Evolutionary conservation across 1,140 invertebrate species (phyloP).

Genomic region (Heliconius melpomene): DNA sequence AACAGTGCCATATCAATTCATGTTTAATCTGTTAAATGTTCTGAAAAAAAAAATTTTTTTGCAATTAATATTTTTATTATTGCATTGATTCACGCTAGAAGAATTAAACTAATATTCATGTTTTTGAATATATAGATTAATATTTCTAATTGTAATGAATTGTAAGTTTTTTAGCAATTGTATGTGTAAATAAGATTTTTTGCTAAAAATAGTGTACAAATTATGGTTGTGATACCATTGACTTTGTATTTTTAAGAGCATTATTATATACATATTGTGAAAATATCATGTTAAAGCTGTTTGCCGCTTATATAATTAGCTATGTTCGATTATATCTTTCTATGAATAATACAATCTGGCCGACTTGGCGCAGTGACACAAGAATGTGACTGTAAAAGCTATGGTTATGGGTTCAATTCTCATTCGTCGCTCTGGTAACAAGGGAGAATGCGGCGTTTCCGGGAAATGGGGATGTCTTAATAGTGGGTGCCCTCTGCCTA

Average conservation of each 20-base stretch:
- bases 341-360: not conserved
- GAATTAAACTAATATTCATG: not conserved
- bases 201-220: slow-evolving; percentile 27
- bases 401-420: too few relatives aligned
- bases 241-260: not conserved
- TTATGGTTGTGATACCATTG: slow-evolving; percentile 39
- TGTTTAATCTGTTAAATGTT: not conserved
- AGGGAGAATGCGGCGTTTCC: too few relatives aligned
- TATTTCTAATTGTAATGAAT: not conserved
- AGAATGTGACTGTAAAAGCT: too few relatives aligned
- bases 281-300: not conserved
- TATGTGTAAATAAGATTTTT: slow-evolving; percentile 31
- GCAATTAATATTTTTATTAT: slow-evolving; percentile 31
- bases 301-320: not conserved
- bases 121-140: not conserved
- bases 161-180: slow-evolving; percentile 14
- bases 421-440: too few relatives aligned
- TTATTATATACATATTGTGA: slow-evolving; percentile 1
- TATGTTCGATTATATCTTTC: not conserved
- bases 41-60: not conserved
- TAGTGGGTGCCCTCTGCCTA: too few relatives aligned
- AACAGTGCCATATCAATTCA: not conserved
- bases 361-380: too few relatives aligned
- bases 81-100: not conserved
- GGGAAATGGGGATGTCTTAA: too few relatives aligned